Evolutionary conservation across 2,888 invertebrate species (phyloP).

Genomic region (Balanococcus diminutus): DNA sequence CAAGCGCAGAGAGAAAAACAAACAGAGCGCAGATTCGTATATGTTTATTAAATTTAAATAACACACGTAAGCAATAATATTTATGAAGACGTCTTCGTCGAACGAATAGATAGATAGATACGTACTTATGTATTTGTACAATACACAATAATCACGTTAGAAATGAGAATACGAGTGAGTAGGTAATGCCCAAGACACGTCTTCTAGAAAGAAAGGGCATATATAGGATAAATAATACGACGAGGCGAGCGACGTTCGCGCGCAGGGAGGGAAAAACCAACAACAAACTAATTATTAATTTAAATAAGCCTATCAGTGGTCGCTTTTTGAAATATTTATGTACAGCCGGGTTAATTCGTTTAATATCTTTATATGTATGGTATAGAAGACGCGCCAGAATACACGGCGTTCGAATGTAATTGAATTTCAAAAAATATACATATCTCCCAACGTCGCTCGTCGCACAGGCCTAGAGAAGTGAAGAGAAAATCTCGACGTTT

Average conservation of each 20-base stretch:
- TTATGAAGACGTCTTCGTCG: constrained; percentile 44
- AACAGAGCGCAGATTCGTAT: neutral
- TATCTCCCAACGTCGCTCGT: neutral
- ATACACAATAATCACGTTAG: constrained; percentile 15
- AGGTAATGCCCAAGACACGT: neutral
- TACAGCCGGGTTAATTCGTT: constrained; percentile 30
- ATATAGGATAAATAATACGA: neutral
- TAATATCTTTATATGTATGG: constrained; percentile 40
- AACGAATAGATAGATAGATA: neutral
- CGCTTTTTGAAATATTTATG: constrained; percentile 41
- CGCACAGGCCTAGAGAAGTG: neutral
- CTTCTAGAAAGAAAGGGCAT: neutral
- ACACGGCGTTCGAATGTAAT: neutral
- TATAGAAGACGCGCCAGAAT: neutral
- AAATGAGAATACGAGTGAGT: neutral
- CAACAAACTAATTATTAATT: constrained; percentile 44
- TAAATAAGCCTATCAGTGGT: constrained; percentile 50
- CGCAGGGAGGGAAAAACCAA: constrained; percentile 29
- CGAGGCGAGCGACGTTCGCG: neutral
- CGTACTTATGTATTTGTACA: no score
- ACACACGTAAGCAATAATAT: constrained; percentile 40
- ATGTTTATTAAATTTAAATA: constrained; percentile 21
- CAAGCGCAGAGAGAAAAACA: neutral
- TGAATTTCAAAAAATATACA: neutral
- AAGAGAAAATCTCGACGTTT: neutral